phyloP scores from a whole-genome alignment of 2,888 invertebrate genomes.

The Pecten maximus region DNA sequence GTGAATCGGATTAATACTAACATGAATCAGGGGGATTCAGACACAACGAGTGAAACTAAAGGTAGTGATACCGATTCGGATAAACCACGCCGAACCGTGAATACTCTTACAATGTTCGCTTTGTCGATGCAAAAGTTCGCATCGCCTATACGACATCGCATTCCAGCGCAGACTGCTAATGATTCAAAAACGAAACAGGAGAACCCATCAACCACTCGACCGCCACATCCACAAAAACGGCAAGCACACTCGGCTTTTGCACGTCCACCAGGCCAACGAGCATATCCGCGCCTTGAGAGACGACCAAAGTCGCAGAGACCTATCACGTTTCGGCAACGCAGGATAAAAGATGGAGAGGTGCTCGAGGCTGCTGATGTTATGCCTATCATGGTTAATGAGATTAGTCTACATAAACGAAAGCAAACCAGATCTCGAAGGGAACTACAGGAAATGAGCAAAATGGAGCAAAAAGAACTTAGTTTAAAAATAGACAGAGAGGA shows the following conservation, averaged over 20 bases:
- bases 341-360: slow-evolving; percentile 50
- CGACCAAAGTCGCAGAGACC: slow-evolving; percentile 42
- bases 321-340: slow-evolving; percentile 31
- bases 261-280: slow-evolving; percentile 27
- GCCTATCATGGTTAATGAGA: slow-evolving; percentile 56
- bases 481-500: slow-evolving; percentile 60
- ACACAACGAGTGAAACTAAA: not conserved
- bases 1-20: slow-evolving; percentile 15
- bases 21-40: not conserved
- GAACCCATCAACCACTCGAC: not conserved
- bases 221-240: slow-evolving; percentile 6
- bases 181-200: not conserved
- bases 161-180: not conserved
- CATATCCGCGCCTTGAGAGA: slow-evolving; percentile 38
- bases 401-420: slow-evolving; percentile 57
- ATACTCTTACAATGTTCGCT: slow-evolving; percentile 46
- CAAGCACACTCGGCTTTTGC: not conserved
- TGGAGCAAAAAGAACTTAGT: slow-evolving; percentile 61
- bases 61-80: slow-evolving; percentile 16
- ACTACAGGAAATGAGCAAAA: slow-evolving; percentile 62
- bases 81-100: slow-evolving; percentile 28
- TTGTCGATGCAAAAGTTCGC: slow-evolving; percentile 45
- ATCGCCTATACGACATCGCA: not conserved
- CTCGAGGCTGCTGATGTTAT: slow-evolving; percentile 49
- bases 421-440: slow-evolving; percentile 61